Evolutionary conservation across 2,797 vertebrate species (phyloP), one percentile per base, ranked within the genome.

Genomic region (Coreius guichenoti): DNA sequence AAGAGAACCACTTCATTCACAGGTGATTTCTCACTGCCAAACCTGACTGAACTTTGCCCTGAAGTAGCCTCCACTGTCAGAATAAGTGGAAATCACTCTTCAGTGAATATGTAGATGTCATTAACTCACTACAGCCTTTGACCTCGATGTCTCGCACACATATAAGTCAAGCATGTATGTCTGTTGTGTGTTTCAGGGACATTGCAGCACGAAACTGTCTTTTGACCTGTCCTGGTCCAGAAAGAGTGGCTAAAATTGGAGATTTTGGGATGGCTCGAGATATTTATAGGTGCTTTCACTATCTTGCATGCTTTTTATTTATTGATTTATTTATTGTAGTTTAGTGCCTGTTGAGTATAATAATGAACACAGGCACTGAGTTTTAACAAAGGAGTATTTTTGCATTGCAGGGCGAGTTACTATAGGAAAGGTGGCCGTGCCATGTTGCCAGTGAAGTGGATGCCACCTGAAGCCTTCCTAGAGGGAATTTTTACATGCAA

Each of bases 401-500:
- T 85, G 14, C n/a, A 23, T 43, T 67, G 67, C 92, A 98, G 97
- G 91, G 97, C 96, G 86, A 99, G 97, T 92, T 98, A 98, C 91
- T 99, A 99, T 86, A 94, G 95, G 82, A 99, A 97, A 87, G 97
- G 97, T 47, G 96, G 96, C 4, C 93, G 94, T 79, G 96, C 97
- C 87, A 97, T 98, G 96, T 94, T 98, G 87, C 97, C 97, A 4
- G 97, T 98, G 77, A 98, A 98, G 89, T 98, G 97, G 97, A 98
- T 99, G 97, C 96, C 97, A 5, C 96, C 97, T 13, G 98, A 99
- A 90, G 97, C 97, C 89, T 99, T 98, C 89, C 94, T 99, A 92
- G 97, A 99, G 90, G 97, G 97, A 81, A 95, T 98, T 90, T 99
- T 99, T 92, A 98, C 97, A 77, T 97, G 97, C 90, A 98, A 98